A percentile compares a stretch with the other conserved stretches of the same genome.
Evolutionary conservation across 2,888 invertebrate genomes (phyloP).

Genomic region (Nomada ruficornis): DNA sequence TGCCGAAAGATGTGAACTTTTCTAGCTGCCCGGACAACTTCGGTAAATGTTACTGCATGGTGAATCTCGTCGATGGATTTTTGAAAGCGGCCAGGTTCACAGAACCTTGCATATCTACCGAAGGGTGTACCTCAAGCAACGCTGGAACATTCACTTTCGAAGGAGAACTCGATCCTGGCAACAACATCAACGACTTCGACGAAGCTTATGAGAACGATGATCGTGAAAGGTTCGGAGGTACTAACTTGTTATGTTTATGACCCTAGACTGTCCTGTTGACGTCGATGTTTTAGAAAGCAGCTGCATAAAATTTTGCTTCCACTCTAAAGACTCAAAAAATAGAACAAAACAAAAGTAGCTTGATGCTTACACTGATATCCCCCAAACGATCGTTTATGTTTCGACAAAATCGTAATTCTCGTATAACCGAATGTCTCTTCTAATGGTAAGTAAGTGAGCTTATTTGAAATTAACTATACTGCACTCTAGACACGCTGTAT

Average conservation of each 20-base stretch:
- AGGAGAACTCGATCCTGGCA: constrained; percentile 47
- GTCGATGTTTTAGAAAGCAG: too few species aligned
- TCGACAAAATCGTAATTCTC: neutral
- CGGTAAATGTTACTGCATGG: constrained; percentile 75
- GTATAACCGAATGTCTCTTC: neutral
- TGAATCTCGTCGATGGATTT: constrained; percentile 55
- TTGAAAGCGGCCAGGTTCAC: constrained; percentile 64
- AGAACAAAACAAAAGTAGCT: too few species aligned
- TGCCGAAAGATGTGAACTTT: constrained; percentile 56
- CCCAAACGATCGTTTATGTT: too few species aligned
- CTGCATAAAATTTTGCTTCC: too few species aligned
- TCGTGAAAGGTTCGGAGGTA: constrained; percentile 54
- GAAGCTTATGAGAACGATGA: constrained; percentile 58
- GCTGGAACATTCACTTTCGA: constrained; percentile 52
- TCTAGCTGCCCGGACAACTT: constrained; percentile 76
- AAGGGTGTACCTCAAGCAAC: constrained; percentile 45
- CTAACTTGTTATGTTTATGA: constrained; percentile 9
- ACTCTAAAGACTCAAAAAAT: too few species aligned
- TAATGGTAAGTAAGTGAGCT: neutral
- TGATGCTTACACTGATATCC: too few species aligned
- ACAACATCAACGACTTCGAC: constrained; percentile 32
- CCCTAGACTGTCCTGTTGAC: neutral
- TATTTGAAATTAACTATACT: neutral
- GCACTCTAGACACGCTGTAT: constrained; percentile 13
- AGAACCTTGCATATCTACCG: constrained; percentile 62